Base-by-base conservation (phyloP, 2,113 vertebrate species). In the Riparia riparia region DNA sequence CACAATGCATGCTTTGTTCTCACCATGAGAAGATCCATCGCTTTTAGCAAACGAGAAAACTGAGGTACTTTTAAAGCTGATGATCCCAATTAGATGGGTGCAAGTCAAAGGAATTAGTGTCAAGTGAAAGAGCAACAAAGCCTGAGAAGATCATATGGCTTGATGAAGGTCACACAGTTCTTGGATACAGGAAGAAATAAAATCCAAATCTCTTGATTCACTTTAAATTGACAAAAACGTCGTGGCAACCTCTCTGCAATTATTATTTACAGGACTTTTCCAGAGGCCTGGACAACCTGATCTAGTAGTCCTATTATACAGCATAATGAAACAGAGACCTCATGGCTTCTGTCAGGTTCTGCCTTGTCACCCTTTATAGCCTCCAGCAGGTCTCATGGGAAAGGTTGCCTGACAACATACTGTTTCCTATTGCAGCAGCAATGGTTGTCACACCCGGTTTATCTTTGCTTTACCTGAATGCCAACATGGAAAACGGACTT, bases 401-500 rank as follows among this genome's bases (percentile, higher is more conserved):
- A 88, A 90, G 65, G 34, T 73, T 70, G 77, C 68, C 34, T 60
- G 71, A 56, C 39, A 87, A 91, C 28, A 7, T 71, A 58, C 53
- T 92, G 82, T 74, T 95, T 89, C 68, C 71, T 81, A 34, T 10
- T 78, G 41, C 64, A 83, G 71, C 60, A 83, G n/a, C 74, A 87
- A 88, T 78, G 60, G 51, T 24, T 84, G 88, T 91, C 66, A 89
- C 63, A 87, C 39, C 19, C 0, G 0, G 61, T 92, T 86, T 80
- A 54, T 87, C 85, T 95, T 90, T 91, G 71, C 42, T 93, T 94
- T 93, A 86, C 73, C 89, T 84, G 70, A 92, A 94, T 89, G 77
- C 82, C 90, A 92, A 78, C 29, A 21, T 2, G 53, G 71, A 87
- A 93, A 96, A 86, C 66, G 84, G 74, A 74, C 54, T 93, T 73